A percentile compares a stretch with the other conserved stretches of the same genome.
Conservation (phyloP, 2,797 vertebrate species). For the Limnodromus scolopaceus region DNA sequence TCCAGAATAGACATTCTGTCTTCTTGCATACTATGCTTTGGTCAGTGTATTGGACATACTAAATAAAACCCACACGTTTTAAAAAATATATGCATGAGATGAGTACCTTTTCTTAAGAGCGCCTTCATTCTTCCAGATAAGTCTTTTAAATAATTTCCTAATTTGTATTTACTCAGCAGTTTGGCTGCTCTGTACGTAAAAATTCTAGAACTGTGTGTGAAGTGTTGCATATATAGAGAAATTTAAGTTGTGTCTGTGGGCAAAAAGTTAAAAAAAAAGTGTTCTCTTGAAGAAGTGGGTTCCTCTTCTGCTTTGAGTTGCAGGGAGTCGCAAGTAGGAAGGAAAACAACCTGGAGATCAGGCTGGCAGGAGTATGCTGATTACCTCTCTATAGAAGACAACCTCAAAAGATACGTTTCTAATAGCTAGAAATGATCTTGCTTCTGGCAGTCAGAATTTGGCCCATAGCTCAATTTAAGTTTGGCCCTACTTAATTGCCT, state of each 20-base stretch:
- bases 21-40: background rate
- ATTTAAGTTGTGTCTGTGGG: background rate
- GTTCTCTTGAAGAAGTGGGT: background rate
- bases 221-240: background rate
- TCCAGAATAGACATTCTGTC: background rate
- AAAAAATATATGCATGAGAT: background rate
- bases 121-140: background rate
- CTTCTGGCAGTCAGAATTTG: background rate
- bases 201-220: background rate
- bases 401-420: background rate
- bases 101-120: background rate
- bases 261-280: background rate
- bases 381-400: background rate
- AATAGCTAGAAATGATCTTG: background rate
- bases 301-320: background rate
- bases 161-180: background rate
- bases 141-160: background rate
- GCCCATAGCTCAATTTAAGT: accelerated
- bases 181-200: background rate
- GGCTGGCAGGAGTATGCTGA: background rate
- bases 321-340: background rate
- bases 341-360: background rate
- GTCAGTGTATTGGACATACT: background rate
- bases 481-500: background rate
- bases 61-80: accelerated